phyloP scores from a whole-genome alignment of 2,113 vertebrate species.

The Pachycephala philippinensis region DNA sequence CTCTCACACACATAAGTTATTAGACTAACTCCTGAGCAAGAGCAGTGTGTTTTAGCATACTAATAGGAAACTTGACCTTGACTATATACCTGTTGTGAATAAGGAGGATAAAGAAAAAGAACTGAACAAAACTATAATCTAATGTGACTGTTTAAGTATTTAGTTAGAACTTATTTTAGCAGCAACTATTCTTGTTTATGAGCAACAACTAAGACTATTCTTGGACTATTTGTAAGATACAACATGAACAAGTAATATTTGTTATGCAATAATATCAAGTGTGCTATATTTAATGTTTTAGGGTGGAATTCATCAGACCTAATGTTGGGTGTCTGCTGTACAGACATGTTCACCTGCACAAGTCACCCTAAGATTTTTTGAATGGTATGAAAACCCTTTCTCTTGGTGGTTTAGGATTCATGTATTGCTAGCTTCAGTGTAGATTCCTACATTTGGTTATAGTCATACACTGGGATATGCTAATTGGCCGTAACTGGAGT shows the following conservation, averaged over 20 bases:
- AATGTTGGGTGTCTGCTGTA: background rate
- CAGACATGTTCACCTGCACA: background rate
- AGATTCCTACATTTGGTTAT: background rate
- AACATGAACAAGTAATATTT: background rate
- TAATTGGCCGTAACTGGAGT: background rate
- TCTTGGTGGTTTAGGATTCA: background rate
- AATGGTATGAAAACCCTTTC: background rate
- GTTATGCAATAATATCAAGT: background rate
- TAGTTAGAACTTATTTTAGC: background rate
- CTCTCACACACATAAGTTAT: background rate
- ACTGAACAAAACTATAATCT: background rate
- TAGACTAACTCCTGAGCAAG: background rate
- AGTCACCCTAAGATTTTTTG: background rate
- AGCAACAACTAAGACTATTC: background rate
- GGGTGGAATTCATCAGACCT: background rate
- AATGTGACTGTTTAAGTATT: background rate
- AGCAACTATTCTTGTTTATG: background rate
- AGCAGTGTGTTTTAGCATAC: background rate
- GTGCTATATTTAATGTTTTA: background rate
- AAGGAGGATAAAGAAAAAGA: background rate
- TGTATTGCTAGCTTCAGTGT: background rate
- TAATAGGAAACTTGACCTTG: conserved; percentile 20
- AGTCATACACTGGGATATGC: background rate
- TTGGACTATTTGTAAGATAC: background rate
- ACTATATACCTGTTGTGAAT: background rate